phyloP scores from a whole-genome alignment of 64 coral and sea anemone species.

The Montipora cactus region DNA sequence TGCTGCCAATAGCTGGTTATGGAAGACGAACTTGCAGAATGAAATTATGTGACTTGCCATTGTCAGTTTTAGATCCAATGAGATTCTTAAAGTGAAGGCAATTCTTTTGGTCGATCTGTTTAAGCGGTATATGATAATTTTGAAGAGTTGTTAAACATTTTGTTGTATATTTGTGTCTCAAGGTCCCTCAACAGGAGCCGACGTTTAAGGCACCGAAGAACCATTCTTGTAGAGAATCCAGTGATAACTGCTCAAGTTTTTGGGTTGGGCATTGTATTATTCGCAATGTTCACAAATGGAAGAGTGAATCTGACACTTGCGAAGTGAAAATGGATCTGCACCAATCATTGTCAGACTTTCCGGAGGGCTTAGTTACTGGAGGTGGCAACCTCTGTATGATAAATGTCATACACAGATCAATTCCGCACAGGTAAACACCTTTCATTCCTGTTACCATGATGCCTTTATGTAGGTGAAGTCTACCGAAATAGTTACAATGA shows the following conservation, averaged over 20 bases:
- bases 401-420: slow-evolving; percentile 22
- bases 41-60: too few species aligned
- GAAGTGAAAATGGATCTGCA: not conserved
- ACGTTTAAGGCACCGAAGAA: fast-evolving
- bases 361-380: not conserved
- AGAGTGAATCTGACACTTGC: not conserved
- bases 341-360: not conserved
- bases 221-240: not conserved
- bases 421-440: slow-evolving; percentile 1
- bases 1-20: too few species aligned
- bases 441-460: not conserved
- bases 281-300: not conserved
- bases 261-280: slow-evolving; percentile 30
- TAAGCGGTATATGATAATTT: too few species aligned
- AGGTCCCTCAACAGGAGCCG: not conserved
- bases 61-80: too few species aligned
- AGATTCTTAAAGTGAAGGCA: too few species aligned
- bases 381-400: not conserved
- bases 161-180: too few species aligned
- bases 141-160: too few species aligned
- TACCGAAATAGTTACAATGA: too few species aligned
- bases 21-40: too few species aligned
- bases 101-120: too few species aligned
- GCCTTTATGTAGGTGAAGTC: too few species aligned
- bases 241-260: not conserved